A percentile compares a stretch with the other conserved stretches of the same genome.
phyloP scores from a whole-genome alignment of 2,797 vertebrate genomes.

The Poeciliopsis gracilis region DNA sequence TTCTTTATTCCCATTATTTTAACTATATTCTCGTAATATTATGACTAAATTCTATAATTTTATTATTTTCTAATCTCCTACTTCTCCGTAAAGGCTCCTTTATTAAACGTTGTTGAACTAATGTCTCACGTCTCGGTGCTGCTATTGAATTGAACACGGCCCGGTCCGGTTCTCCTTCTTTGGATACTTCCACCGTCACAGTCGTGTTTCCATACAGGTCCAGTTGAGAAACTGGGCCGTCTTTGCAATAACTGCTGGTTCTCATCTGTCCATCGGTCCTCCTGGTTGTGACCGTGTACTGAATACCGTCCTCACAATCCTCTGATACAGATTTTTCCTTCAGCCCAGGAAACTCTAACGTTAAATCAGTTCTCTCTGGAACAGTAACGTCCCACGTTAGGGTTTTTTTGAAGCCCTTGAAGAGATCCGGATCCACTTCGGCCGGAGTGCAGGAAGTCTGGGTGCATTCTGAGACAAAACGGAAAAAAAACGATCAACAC shows the following conservation, averaged over 20 bases:
- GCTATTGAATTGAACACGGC: conserved; percentile 42
- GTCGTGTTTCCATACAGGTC: conserved; percentile 35
- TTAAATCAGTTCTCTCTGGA: conserved; percentile 61
- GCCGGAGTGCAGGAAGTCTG: conserved; percentile 75
- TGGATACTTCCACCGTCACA: conserved; percentile 49
- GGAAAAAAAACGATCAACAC: not conserved
- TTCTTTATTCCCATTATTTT: not conserved
- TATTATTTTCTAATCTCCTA: not conserved
- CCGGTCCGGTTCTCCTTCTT: conserved; percentile 44
- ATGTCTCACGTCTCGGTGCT: conserved; percentile 51
- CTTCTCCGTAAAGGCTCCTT: not conserved
- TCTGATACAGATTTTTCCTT: conserved; percentile 29
- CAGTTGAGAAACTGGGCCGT: conserved; percentile 29
- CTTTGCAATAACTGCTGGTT: conserved; percentile 57
- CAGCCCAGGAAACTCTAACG: conserved; percentile 81
- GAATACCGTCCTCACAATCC: conserved; percentile 41
- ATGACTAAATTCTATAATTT: not conserved
- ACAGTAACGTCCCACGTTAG: conserved; percentile 83
- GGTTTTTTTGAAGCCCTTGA: conserved; percentile 83
- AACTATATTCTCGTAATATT: too few species aligned
- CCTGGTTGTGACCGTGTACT: conserved; percentile 49
- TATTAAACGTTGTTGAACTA: not conserved
- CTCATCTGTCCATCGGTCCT: conserved; percentile 32
- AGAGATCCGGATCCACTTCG: conserved; percentile 67
- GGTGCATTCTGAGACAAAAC: conserved; percentile 66